Conservation (phyloP, 2,797 vertebrate species). For the Cryptoprocta ferox region DNA sequence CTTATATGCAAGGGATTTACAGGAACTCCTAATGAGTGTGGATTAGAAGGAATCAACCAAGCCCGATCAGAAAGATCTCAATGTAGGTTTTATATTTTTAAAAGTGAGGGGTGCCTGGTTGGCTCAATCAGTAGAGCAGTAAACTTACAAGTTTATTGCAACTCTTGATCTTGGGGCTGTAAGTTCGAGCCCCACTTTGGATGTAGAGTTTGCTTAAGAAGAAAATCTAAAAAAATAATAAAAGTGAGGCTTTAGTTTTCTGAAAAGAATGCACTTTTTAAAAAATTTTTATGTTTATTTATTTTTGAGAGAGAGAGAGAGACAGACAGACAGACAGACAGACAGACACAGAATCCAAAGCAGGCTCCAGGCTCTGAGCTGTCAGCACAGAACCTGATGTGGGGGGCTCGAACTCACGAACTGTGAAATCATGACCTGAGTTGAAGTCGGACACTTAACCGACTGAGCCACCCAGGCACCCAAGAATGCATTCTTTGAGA, state of each 20-base stretch:
- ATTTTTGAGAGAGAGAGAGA: too few species aligned
- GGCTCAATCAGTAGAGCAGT: neutral
- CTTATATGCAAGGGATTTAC: neutral
- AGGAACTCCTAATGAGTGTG: neutral
- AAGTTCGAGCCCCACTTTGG: neutral
- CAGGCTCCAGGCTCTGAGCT: too few species aligned
- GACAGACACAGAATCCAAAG: too few species aligned
- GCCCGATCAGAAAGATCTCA: neutral
- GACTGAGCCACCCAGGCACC: too few species aligned
- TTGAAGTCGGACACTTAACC: too few species aligned
- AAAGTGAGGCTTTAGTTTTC: slow-evolving; percentile 1
- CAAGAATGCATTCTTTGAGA: neutral
- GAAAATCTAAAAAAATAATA: neutral
- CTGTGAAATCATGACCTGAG: too few species aligned
- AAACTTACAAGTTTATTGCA: too few species aligned
- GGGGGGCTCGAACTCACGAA: too few species aligned
- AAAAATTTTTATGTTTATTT: too few species aligned
- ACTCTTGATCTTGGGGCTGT: neutral
- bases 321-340: too few species aligned
- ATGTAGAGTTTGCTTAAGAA: neutral
- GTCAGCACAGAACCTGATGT: too few species aligned
- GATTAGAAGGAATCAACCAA: neutral
- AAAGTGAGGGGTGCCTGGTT: neutral
- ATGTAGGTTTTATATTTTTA: neutral
- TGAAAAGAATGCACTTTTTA: neutral